phyloP scores from a whole-genome alignment of 2,797 vertebrate species.

The Pangasius djambal region DNA sequence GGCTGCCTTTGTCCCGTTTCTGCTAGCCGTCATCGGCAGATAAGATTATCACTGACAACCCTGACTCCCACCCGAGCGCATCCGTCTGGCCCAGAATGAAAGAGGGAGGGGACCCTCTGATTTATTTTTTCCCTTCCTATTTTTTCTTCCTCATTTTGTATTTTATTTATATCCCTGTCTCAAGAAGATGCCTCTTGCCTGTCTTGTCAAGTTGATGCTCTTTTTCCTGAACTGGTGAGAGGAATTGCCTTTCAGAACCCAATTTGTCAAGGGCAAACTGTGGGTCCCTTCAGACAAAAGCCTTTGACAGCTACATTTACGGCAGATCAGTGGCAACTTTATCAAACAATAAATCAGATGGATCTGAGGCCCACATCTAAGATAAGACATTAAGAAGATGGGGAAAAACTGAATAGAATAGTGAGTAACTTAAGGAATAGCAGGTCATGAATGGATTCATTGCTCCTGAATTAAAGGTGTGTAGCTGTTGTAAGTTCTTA shows the following conservation, averaged over 20 bases:
- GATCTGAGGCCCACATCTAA: slow-evolving; percentile 69
- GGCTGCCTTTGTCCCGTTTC: slow-evolving; percentile 76
- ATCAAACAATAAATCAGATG: slow-evolving; percentile 78
- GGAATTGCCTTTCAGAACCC: slow-evolving; percentile 80
- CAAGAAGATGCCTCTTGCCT: slow-evolving; percentile 76
- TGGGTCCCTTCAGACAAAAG: slow-evolving; percentile 69
- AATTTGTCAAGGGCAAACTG: slow-evolving; percentile 82
- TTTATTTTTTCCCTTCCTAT: slow-evolving; percentile 22
- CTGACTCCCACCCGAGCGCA: slow-evolving; percentile 75
- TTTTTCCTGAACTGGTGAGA: slow-evolving; percentile 72
- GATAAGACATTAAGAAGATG: slow-evolving; percentile 34
- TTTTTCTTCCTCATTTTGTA: slow-evolving; percentile 56
- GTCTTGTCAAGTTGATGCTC: slow-evolving; percentile 77
- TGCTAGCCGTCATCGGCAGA: slow-evolving; percentile 78
- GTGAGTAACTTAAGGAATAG: neutral
- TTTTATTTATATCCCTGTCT: slow-evolving; percentile 70
- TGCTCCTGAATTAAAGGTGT: neutral
- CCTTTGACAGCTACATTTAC: slow-evolving; percentile 66
- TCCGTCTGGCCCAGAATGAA: slow-evolving; percentile 65
- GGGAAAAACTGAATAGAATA: neutral
- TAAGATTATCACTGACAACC: slow-evolving; percentile 85
- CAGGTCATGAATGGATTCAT: neutral
- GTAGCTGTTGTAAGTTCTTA: neutral
- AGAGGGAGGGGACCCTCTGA: slow-evolving; percentile 55
- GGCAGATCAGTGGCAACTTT: slow-evolving; percentile 72